A percentile compares a stretch with the other conserved stretches of the same genome.
Evolutionary conservation across 2,797 vertebrate species (phyloP).

Genomic region (Poeciliopsis gracilis): DNA sequence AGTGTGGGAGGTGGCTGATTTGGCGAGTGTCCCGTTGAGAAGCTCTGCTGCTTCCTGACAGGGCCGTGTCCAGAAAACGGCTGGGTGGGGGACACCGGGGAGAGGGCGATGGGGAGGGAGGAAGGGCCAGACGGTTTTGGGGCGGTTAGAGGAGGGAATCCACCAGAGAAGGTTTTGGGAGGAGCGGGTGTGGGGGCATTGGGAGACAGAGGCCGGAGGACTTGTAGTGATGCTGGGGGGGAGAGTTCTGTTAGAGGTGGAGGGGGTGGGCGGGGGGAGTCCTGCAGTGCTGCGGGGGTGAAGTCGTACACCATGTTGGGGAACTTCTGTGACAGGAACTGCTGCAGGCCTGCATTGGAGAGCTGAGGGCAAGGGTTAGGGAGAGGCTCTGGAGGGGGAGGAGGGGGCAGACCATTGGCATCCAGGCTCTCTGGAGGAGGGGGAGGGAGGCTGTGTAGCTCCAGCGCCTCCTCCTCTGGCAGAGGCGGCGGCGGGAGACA

Average conservation of each 20-base stretch:
- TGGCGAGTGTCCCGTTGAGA: slow-evolving; percentile 80
- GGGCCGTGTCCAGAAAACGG: slow-evolving; percentile 50
- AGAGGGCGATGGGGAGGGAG: slow-evolving; percentile 64
- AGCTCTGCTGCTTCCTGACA: slow-evolving; percentile 87
- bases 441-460: slow-evolving; percentile 57
- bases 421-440: slow-evolving; percentile 65
- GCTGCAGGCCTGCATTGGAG: slow-evolving; percentile 77
- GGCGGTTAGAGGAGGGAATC: slow-evolving; percentile 80
- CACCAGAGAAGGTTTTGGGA: slow-evolving; percentile 83
- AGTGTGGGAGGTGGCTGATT: slow-evolving; percentile 86
- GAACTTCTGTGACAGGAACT: slow-evolving; percentile 86
- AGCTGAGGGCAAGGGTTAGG: slow-evolving; percentile 53
- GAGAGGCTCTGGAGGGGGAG: slow-evolving; percentile 57
- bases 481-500: slow-evolving; percentile 78
- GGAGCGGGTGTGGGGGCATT: slow-evolving; percentile 79
- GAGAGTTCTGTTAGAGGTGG: slow-evolving; percentile 71
- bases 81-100: slow-evolving; percentile 65
- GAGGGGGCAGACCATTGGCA: slow-evolving; percentile 67
- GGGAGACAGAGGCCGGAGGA: slow-evolving; percentile 67
- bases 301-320: slow-evolving; percentile 85
- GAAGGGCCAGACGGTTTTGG: slow-evolving; percentile 76
- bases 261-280: slow-evolving; percentile 52
- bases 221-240: slow-evolving; percentile 74
- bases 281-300: slow-evolving; percentile 39
- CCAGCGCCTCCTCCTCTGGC: slow-evolving; percentile 52